Evolutionary conservation across 1,140 invertebrate genomes (phyloP).

Genomic region (Drosophila santomea): DNA sequence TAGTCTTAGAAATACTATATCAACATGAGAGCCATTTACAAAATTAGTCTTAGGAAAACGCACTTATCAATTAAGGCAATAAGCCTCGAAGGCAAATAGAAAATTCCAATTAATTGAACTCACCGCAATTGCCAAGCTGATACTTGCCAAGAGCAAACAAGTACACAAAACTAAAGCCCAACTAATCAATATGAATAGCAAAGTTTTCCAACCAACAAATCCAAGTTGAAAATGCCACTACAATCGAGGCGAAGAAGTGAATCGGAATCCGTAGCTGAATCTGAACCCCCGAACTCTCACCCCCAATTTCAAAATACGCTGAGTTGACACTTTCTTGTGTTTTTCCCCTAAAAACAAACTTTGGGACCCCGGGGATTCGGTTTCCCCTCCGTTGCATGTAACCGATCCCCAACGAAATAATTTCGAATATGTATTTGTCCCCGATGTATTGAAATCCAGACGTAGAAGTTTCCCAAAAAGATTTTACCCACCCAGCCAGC

Average conservation of each 20-base stretch:
- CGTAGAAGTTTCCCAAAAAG: slow-evolving; percentile 26
- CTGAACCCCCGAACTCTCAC: not conserved
- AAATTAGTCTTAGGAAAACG: not conserved
- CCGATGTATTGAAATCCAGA: slow-evolving; percentile 27
- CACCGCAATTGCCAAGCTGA: not conserved
- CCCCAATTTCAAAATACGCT: slow-evolving; percentile 1
- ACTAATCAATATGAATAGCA: slow-evolving; percentile 26
- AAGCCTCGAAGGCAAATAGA: not conserved
- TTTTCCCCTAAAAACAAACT: slow-evolving; percentile 23
- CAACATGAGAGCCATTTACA: not conserved
- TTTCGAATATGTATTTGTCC: slow-evolving; percentile 22
- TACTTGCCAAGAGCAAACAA: slow-evolving; percentile 6
- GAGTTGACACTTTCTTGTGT: slow-evolving; percentile 28
- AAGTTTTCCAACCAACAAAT: slow-evolving; percentile 16
- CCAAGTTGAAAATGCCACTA: slow-evolving; percentile 23
- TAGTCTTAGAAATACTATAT: too few species aligned
- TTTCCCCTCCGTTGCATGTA: slow-evolving; percentile 15
- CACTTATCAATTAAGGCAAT: not conserved
- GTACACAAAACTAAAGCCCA: not conserved
- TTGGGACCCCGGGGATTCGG: slow-evolving; percentile 21
- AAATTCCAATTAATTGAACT: not conserved
- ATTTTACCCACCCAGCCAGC: slow-evolving; percentile 9
- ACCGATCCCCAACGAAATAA: slow-evolving; percentile 27
- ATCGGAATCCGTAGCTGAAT: not conserved
- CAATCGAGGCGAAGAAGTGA: slow-evolving; percentile 4